phyloP scores from a whole-genome alignment of 2,113 vertebrate genomes.

The Xerus inauris region DNA sequence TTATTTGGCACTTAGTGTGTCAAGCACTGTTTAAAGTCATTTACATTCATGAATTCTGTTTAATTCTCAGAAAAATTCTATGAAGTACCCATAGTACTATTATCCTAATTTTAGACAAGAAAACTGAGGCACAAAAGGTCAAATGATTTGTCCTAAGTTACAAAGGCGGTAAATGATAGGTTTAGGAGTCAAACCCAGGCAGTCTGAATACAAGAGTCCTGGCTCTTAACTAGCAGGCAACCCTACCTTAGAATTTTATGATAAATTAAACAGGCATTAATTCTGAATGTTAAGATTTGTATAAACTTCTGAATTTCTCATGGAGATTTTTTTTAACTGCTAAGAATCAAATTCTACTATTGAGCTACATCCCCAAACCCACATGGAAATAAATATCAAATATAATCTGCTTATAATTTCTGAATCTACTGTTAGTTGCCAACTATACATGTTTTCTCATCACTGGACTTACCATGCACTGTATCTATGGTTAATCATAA shows the following conservation, averaged over 20 bases:
- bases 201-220: neutral
- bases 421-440: neutral
- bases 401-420: neutral
- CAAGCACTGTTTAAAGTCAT: neutral
- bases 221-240: neutral
- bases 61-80: neutral
- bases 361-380: neutral
- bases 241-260: neutral
- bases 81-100: neutral
- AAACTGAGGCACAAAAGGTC: neutral
- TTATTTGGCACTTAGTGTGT: neutral
- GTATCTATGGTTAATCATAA: neutral
- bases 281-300: neutral
- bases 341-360: neutral
- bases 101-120: neutral
- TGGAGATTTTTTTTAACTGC: neutral
- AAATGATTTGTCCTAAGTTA: neutral
- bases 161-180: neutral
- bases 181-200: neutral
- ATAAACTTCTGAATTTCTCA: neutral
- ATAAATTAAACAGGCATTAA: constrained; percentile 24
- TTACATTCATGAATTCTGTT: neutral
- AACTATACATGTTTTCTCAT: neutral
- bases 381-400: neutral
- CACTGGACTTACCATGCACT: neutral